A percentile compares a stretch with the other conserved stretches of the same genome.
Conservation (phyloP, 2,113 vertebrate species). For the Solea solea region DNA sequence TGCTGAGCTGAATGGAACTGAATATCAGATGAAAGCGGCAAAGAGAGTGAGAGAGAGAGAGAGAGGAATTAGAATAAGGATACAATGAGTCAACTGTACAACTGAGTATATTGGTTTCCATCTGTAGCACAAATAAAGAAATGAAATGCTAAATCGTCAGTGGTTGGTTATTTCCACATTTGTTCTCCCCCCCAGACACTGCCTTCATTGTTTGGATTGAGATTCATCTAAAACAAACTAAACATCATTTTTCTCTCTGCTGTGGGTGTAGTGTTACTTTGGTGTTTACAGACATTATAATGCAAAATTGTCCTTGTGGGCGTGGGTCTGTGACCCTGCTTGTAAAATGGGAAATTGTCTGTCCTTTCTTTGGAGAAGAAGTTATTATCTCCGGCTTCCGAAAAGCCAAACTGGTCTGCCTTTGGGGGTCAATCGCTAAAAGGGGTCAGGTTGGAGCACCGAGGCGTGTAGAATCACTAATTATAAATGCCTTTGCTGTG, state of each 20-base stretch:
- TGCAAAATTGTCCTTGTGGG: conserved; percentile 15
- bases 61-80: conserved; percentile 22
- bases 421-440: conserved; percentile 2
- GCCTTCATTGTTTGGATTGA: not conserved
- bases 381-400: conserved; percentile 29
- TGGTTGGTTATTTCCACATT: conserved; percentile 3
- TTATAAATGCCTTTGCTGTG: conserved; percentile 18
- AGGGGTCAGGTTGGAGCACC: not conserved
- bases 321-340: conserved; percentile 29
- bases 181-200: no score
- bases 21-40: conserved; percentile 48
- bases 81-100: conserved; percentile 30
- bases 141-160: not conserved
- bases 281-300: conserved; percentile 26
- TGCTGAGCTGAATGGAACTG: conserved; percentile 22
- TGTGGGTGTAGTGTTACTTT: conserved; percentile 28
- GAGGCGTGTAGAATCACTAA: conserved; percentile 23
- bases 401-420: conserved; percentile 25
- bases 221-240: not conserved
- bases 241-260: not conserved
- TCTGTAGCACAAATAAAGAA: conserved; percentile 14
- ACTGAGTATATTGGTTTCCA: conserved; percentile 24
- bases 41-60: not conserved
- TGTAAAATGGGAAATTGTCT: conserved; percentile 35
- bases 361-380: conserved; percentile 16